phyloP scores from a whole-genome alignment of 2,113 vertebrate species.

The Mohoua ochrocephala region DNA sequence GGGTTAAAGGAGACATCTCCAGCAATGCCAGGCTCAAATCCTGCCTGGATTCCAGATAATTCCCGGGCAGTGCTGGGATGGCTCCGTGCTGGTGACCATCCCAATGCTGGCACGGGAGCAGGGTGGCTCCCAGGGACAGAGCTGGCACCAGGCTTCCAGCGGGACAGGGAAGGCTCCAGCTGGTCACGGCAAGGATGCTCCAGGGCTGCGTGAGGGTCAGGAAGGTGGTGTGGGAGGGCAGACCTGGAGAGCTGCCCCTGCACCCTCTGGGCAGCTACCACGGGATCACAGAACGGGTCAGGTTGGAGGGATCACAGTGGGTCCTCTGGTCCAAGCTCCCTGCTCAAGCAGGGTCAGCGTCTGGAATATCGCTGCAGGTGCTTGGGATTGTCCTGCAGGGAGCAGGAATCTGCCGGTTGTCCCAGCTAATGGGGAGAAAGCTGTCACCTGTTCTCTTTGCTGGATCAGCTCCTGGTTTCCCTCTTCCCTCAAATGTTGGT shows the following conservation, averaged over 20 bases:
- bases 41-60: background rate
- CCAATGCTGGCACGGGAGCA: fast-evolving
- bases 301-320: background rate
- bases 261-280: background rate
- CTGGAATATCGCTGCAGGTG: background rate
- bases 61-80: background rate
- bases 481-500: background rate
- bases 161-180: background rate
- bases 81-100: fast-evolving
- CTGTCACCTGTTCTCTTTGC: fast-evolving
- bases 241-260: background rate
- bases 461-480: background rate
- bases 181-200: background rate
- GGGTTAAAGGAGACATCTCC: background rate
- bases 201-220: background rate
- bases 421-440: fast-evolving
- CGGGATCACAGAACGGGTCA: background rate
- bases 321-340: background rate
- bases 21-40: background rate
- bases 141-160: background rate
- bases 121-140: background rate
- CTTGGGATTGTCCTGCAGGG: background rate
- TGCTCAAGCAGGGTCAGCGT: background rate
- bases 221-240: background rate
- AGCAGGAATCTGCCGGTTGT: too few relatives aligned